Conservation (phyloP, 2,888 invertebrate species). For the Lasioglossum pauxillum region DNA sequence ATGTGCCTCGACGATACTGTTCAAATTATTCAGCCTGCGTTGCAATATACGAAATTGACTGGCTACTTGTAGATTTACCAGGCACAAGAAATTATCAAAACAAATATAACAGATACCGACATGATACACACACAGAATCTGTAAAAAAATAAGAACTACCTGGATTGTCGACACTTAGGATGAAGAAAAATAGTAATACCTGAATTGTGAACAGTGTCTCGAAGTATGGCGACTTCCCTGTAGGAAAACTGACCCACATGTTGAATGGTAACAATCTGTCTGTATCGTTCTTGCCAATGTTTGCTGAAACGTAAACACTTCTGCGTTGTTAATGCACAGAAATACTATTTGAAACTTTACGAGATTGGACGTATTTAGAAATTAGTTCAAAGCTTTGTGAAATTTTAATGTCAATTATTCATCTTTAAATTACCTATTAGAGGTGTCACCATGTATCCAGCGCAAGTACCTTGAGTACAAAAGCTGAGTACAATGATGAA, state of each 20-base stretch:
- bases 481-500: slow-evolving; percentile 45
- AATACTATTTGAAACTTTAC: background rate
- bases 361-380: slow-evolving; percentile 33
- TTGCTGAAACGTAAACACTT: slow-evolving; percentile 43
- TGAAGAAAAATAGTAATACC: slow-evolving; percentile 37
- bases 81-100: slow-evolving; percentile 70
- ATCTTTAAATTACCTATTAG: slow-evolving; percentile 55
- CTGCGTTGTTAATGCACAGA: background rate
- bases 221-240: slow-evolving; percentile 66
- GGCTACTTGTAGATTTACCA: slow-evolving; percentile 63
- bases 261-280: slow-evolving; percentile 65
- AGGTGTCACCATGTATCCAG: slow-evolving; percentile 60
- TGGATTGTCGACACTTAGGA: background rate
- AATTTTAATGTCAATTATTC: background rate
- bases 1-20: background rate
- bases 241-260: slow-evolving; percentile 60
- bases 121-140: slow-evolving; percentile 46
- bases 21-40: slow-evolving; percentile 53
- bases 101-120: slow-evolving; percentile 69
- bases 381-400: slow-evolving; percentile 13
- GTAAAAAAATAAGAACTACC: background rate
- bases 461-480: slow-evolving; percentile 53
- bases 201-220: slow-evolving; percentile 66
- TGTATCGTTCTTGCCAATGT: slow-evolving; percentile 64
- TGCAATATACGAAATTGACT: slow-evolving; percentile 70